Percentiles rank a stretch among this genome's conserved stretches.
Conservation (phyloP, 2,113 vertebrate genomes). For the Machaerirhynchus nigripectus region DNA sequence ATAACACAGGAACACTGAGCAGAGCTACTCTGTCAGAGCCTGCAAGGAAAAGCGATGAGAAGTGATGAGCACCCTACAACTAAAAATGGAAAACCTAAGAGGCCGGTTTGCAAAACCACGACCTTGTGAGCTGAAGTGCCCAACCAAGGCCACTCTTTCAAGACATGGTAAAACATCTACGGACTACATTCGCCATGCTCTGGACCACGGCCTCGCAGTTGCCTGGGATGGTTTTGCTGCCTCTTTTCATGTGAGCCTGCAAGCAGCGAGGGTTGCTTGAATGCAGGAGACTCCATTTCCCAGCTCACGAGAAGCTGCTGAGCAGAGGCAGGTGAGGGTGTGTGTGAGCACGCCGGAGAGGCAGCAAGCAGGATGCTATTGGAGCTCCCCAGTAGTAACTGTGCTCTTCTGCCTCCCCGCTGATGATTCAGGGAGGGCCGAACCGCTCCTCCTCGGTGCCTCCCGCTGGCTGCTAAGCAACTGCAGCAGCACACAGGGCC, state of each 20-base stretch:
- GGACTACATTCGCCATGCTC: fast-evolving
- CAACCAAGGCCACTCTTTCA: not conserved
- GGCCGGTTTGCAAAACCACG: not conserved
- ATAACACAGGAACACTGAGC: not conserved
- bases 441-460: not conserved
- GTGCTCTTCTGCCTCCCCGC: not conserved
- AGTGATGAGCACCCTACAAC: not conserved
- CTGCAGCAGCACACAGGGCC: not conserved
- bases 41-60: fast-evolving
- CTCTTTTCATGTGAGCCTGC: fast-evolving
- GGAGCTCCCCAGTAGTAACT: not conserved
- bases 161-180: not conserved
- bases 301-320: not conserved
- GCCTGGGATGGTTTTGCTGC: not conserved
- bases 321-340: not conserved
- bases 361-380: not conserved
- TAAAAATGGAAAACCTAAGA: not conserved
- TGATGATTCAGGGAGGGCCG: not conserved
- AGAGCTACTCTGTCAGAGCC: not conserved
- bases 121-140: not conserved
- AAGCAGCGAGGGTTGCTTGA: not conserved
- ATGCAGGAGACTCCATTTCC: not conserved
- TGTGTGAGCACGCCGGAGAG: not conserved
- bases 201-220: fast-evolving
- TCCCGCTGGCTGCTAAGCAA: slow-evolving; percentile 30